These are phyloP conservation scores for Artibeus jamaicensis DNA, from an alignment of 2,797 vertebrate genomes.

Conservation along the genomic window DNA sequence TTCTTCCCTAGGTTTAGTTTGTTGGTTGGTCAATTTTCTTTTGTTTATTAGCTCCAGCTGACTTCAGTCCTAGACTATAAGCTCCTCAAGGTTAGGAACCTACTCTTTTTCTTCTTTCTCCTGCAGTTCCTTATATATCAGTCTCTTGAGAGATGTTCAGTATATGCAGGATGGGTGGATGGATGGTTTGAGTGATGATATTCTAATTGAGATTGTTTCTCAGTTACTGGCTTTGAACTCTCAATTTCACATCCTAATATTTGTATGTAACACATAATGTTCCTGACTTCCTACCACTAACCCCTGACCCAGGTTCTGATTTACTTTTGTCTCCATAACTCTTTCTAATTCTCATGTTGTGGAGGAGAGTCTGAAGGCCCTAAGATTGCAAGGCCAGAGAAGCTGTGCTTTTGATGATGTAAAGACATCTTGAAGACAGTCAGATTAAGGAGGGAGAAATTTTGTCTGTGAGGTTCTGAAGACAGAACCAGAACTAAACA, in stretches of 20 bases:
- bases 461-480: neutral
- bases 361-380: neutral
- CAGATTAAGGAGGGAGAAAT: neutral
- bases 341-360: conserved; percentile 36
- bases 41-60: conserved; percentile 7
- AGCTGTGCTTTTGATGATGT: conserved; percentile 9
- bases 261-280: neutral
- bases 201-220: conserved; percentile 10
- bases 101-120: conserved; percentile 44
- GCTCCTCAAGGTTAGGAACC: neutral
- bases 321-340: conserved; percentile 18
- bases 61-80: conserved; percentile 41
- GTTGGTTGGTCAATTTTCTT: neutral
- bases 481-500: conserved; percentile 31
- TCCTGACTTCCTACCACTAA: neutral
- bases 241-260: neutral
- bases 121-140: conserved; percentile 28
- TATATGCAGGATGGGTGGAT: neutral
- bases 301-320: neutral
- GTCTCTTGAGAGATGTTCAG: conserved; percentile 8
- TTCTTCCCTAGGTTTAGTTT: neutral
- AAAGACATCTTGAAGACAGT: neutral
- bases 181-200: conserved; percentile 10
- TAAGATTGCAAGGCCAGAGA: conserved; percentile 12
- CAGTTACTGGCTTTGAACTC: conserved; percentile 49